Evolutionary conservation across 1,140 invertebrate species (phyloP).

Genomic region (Pygmarrhopalites habei): DNA sequence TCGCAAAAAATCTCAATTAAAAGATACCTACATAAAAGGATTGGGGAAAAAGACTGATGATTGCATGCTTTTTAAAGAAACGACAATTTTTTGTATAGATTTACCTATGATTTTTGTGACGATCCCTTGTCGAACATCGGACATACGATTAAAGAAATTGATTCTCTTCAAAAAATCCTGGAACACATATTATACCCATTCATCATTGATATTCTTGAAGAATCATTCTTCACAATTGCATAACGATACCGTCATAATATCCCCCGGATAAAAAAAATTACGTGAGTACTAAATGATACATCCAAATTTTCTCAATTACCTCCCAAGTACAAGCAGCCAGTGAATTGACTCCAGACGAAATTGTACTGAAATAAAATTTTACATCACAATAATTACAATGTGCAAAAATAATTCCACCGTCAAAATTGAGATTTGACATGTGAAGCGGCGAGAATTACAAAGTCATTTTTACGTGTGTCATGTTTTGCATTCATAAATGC

Average conservation of each 20-base stretch:
- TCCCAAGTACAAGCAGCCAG: slow-evolving; percentile 47
- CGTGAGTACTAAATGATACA: background rate
- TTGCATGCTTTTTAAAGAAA: background rate
- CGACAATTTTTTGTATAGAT: background rate
- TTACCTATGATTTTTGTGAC: slow-evolving; percentile 43
- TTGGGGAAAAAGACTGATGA: background rate
- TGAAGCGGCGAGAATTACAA: too few species aligned
- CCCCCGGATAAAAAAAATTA: too few species aligned
- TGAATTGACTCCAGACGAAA: slow-evolving; percentile 48
- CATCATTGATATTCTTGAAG: too few species aligned
- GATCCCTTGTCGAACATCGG: slow-evolving; percentile 41
- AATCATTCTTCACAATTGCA: too few species aligned
- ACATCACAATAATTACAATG: too few species aligned
- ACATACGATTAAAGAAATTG: slow-evolving; percentile 39
- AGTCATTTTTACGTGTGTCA: too few species aligned
- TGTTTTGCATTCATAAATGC: too few species aligned
- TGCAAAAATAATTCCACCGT: too few species aligned
- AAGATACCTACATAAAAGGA: too few species aligned
- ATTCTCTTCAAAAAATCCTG: slow-evolving; percentile 44
- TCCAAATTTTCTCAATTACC: background rate
- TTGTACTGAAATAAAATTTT: slow-evolving; percentile 41
- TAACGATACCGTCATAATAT: too few species aligned
- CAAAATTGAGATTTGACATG: background rate
- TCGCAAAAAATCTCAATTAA: too few species aligned
- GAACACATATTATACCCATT: background rate